Percentiles rank a stretch among this genome's conserved stretches.
These are phyloP conservation scores for Ceratitis capitata DNA, from an alignment of 1,140 invertebrate species.

Conservation along the genomic window DNA sequence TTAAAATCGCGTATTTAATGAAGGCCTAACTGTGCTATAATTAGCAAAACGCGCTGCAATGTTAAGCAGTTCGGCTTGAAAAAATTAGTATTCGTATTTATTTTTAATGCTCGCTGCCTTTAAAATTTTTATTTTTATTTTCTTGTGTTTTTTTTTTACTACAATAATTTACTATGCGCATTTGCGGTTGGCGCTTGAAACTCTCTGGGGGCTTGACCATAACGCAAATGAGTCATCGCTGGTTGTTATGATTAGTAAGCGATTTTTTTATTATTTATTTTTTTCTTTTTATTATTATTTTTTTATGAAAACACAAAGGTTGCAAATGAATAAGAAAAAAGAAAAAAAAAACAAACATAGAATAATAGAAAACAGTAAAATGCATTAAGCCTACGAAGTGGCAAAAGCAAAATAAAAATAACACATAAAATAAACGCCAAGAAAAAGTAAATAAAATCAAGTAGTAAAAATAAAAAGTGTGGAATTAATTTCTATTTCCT, in stretches of 20 bases:
- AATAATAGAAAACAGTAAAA: not conserved
- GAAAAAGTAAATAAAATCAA: too few species aligned
- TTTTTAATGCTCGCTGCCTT: not conserved
- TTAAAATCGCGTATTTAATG: constrained; percentile 11
- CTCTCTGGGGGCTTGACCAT: constrained; percentile 11
- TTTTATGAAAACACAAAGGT: not conserved
- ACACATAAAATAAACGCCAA: not conserved
- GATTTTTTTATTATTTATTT: not conserved
- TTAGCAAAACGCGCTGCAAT: constrained; percentile 16
- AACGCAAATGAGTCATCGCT: not conserved
- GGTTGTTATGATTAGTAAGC: not conserved
- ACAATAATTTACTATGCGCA: constrained; percentile 1
- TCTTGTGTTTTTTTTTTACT: not conserved
- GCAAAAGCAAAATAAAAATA: not conserved
- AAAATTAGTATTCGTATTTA: constrained; percentile 24
- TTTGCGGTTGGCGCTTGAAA: not conserved
- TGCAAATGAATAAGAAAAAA: not conserved
- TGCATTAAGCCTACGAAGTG: not conserved
- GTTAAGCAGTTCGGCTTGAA: not conserved
- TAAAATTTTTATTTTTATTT: not conserved
- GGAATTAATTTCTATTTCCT: constrained; percentile 32
- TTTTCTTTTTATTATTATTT: not conserved
- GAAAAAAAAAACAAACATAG: not conserved
- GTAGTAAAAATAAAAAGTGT: too few species aligned
- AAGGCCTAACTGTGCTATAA: constrained; percentile 16